Base-by-base conservation (phyloP, 2,797 vertebrate genomes). In the Falco novaeseelandiae region DNA sequence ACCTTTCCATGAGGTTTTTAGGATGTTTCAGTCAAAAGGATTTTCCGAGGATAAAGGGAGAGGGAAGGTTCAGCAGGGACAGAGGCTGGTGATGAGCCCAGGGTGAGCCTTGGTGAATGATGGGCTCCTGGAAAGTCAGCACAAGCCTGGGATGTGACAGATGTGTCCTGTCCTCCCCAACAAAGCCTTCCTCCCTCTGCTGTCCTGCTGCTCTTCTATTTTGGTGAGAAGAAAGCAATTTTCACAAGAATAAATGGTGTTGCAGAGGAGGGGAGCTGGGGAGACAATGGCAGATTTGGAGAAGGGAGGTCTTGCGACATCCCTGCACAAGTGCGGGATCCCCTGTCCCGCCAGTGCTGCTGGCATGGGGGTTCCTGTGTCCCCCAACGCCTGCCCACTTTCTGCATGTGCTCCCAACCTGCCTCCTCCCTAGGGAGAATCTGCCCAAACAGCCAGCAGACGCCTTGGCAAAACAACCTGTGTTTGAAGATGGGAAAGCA, bases 31-130 rank as follows among this genome's bases (percentile, higher is more conserved):
- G 55, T 51, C 78, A 20, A 69, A 29, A 70, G 38, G 51, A 70
- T 82, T 83, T 66, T 69, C 26, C 0, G 3, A 46, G 59, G 48
- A 25, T 2, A 3, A 48, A 32, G 20, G 12, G 23, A n/a, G 26
- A 66, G 36, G 52, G 57, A 66, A 20, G 42, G 10, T 12, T 36
- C 2, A 0, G 21, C 0, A 0, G 25, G 29, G 21, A 9, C 58
- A 61, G 79, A 59, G 49, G 55, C 17, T 51, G 52, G n/a, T 23
- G 62, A 44, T 49, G 78, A 80, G 83, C 38, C 59, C 38, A 2
- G 48, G 20, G 17, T 0, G 4, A 86, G 49, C 52, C 49, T 25
- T 1, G 48, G 52, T 74, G 71, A 36, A 19, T 1, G 5, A 42
- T 4, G 63, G 30, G 44, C 57, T 54, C 65, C 59, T 51, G 51